These are phyloP conservation scores for Phrynocephalus vlangalii DNA, from an alignment of 2,797 vertebrate genomes.

Conservation along the genomic window DNA sequence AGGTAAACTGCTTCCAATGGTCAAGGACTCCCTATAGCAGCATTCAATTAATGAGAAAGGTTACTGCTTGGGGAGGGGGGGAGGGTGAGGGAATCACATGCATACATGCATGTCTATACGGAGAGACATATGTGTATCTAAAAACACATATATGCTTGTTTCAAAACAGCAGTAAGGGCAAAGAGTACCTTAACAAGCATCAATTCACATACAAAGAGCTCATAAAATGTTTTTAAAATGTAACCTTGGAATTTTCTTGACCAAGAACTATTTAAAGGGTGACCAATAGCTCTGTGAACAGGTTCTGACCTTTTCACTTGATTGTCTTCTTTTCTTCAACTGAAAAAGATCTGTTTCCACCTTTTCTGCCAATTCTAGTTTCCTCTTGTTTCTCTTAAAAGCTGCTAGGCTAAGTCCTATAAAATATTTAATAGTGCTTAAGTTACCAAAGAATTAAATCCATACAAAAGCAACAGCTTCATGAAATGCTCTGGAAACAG, in stretches of 20 bases:
- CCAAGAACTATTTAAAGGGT: constrained; percentile 3
- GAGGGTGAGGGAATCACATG: neutral
- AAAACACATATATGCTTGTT: neutral
- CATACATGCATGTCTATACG: fast-evolving
- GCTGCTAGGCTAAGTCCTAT: constrained; percentile 98
- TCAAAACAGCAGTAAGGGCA: neutral
- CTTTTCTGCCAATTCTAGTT: constrained; percentile 96
- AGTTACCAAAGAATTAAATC: constrained; percentile 57
- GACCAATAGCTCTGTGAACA: constrained; percentile 45
- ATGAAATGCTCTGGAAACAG: neutral
- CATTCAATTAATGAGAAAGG: neutral
- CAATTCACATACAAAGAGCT: neutral
- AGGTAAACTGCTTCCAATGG: neutral
- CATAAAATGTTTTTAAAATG: neutral
- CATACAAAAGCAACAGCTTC: neutral
- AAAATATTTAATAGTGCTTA: constrained; percentile 70
- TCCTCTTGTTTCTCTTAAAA: constrained; percentile 98
- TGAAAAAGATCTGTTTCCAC: constrained; percentile 92
- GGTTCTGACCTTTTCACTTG: constrained; percentile 90
- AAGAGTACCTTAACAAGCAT: neutral
- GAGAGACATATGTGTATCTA: neutral
- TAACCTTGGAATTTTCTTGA: neutral
- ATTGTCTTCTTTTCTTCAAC: constrained; percentile 94
- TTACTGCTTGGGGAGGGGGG: neutral
- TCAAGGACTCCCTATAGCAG: neutral